Percentiles rank a stretch among this genome's conserved stretches.
phyloP scores from a whole-genome alignment of 2,888 invertebrate species.

The Diarsia mendica region DNA sequence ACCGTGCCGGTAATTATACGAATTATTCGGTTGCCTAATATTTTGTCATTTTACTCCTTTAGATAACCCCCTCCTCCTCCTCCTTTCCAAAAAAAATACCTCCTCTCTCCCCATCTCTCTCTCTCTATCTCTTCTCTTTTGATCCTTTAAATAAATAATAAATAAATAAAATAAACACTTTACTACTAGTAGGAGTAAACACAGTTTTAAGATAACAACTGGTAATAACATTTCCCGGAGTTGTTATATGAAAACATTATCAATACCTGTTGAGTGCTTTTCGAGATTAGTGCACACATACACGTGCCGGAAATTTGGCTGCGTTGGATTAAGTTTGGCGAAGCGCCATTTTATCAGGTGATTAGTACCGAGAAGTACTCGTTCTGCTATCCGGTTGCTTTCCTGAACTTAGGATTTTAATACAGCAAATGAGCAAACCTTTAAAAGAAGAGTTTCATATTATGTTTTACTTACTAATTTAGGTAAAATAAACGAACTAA shows the following conservation, averaged over 20 bases:
- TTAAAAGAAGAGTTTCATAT: background rate
- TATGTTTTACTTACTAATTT: background rate
- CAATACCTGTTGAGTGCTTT: conserved; percentile 62
- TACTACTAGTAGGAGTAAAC: conserved; percentile 16
- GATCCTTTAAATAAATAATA: too few species aligned
- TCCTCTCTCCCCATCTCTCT: too few species aligned
- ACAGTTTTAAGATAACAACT: conserved; percentile 42
- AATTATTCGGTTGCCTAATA: too few species aligned
- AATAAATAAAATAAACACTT: too few species aligned
- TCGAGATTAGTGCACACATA: conserved; percentile 53
- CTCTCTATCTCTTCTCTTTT: too few species aligned
- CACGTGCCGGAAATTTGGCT: conserved; percentile 47
- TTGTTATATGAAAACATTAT: conserved; percentile 46
- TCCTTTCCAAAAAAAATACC: too few species aligned
- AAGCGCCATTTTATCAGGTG: conserved; percentile 28
- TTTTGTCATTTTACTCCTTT: background rate
- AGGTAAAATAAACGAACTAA: too few species aligned
- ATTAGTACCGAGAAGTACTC: background rate
- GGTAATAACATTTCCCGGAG: conserved; percentile 46
- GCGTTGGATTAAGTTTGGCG: conserved; percentile 35
- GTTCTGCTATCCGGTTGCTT: background rate
- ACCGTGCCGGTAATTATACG: too few species aligned
- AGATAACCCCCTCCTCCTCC: too few species aligned
- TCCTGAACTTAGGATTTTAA: background rate
- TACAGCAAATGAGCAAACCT: background rate